Evolutionary conservation across 2,113 vertebrate species (phyloP).

Genomic region (Plestiodon gilberti): DNA sequence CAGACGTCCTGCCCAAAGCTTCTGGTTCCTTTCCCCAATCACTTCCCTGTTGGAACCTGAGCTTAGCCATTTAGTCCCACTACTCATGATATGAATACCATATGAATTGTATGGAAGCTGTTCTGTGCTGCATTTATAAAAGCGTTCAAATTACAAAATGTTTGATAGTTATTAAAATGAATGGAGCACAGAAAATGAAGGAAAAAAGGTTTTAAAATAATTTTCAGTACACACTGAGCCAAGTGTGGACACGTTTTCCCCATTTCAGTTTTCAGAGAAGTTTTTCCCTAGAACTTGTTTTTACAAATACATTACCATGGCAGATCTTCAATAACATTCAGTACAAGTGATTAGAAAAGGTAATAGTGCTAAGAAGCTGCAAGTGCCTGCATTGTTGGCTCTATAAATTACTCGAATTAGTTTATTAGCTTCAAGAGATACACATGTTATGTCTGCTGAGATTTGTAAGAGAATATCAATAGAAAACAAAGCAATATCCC

Average conservation of each 20-base stretch:
- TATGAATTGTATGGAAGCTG: not conserved
- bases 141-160: not conserved
- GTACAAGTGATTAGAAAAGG: slow-evolving; percentile 38
- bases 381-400: slow-evolving; percentile 9
- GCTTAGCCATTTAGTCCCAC: not conserved
- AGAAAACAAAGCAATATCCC: not conserved
- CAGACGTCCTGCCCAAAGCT: not conserved
- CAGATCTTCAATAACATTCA: slow-evolving; percentile 15
- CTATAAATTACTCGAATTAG: slow-evolving; percentile 16
- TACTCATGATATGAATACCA: not conserved
- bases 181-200: not conserved
- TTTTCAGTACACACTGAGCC: not conserved
- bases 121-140: not conserved
- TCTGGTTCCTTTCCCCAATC: not conserved
- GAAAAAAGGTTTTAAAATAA: not conserved
- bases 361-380: not conserved
- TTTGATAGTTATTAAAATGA: slow-evolving; percentile 1
- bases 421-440: slow-evolving; percentile 14
- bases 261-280: slow-evolving; percentile 9
- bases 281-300: not conserved
- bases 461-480: slow-evolving; percentile 22
- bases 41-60: not conserved
- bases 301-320: slow-evolving; percentile 28
- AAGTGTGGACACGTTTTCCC: not conserved
- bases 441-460: slow-evolving; percentile 15